Evolutionary conservation across 2,797 vertebrate species (phyloP).

Genomic region (Arnoldichthys spilopterus): DNA sequence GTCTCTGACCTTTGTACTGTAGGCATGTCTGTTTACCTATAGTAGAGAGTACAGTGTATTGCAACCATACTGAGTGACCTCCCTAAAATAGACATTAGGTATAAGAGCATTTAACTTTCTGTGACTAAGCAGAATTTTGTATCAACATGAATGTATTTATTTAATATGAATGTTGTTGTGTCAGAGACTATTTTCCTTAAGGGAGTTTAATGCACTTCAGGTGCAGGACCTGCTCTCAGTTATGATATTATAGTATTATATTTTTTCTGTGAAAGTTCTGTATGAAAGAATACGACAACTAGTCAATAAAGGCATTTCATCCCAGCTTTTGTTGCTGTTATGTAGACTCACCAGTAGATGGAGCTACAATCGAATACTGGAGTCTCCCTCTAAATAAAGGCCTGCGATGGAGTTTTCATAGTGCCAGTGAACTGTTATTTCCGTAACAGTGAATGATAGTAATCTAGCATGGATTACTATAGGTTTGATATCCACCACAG

Average conservation of each 20-base stretch:
- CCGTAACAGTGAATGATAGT: slow-evolving; percentile 7
- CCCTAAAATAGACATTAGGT: background rate
- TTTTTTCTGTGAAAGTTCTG: background rate
- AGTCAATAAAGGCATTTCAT: slow-evolving; percentile 3
- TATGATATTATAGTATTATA: background rate
- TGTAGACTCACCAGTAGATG: slow-evolving; percentile 63
- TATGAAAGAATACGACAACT: background rate
- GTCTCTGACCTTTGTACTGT: background rate
- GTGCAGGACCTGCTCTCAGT: background rate
- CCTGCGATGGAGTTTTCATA: background rate
- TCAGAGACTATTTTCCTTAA: slow-evolving; percentile 21
- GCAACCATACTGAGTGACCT: background rate
- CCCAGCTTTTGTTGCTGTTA: slow-evolving; percentile 43
- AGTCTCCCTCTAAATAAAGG: background rate
- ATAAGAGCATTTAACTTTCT: background rate
- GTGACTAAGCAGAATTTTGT: background rate
- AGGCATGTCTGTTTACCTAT: background rate
- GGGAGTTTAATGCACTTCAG: background rate
- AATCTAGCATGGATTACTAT: background rate
- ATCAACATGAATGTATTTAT: slow-evolving; percentile 34
- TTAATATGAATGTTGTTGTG: slow-evolving; percentile 17
- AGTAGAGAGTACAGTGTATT: background rate
- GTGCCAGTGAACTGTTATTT: background rate
- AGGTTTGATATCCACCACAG: background rate
- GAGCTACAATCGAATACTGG: slow-evolving; percentile 30